These are phyloP conservation scores for Cecidostiba fungosa DNA, from an alignment of 2,888 invertebrate genomes.

Conservation along the genomic window DNA sequence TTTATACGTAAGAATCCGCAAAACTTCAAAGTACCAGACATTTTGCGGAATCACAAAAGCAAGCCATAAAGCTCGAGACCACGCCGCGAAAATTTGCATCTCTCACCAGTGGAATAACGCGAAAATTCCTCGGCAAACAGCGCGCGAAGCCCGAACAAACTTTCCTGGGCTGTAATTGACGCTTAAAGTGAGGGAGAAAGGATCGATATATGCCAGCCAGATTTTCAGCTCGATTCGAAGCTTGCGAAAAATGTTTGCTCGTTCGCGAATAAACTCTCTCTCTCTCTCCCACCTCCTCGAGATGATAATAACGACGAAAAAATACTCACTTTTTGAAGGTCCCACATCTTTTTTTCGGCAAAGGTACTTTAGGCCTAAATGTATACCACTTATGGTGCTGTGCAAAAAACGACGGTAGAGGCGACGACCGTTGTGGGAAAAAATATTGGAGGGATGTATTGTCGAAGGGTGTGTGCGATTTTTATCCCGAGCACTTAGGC, in stretches of 20 bases:
- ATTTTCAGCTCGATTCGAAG: background rate
- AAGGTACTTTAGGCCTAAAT: background rate
- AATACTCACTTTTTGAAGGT: background rate
- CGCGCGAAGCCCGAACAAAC: background rate
- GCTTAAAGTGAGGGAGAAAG: background rate
- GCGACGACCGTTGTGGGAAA: background rate
- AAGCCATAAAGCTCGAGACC: background rate
- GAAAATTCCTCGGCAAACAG: background rate
- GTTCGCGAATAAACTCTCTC: background rate
- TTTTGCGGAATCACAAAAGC: background rate
- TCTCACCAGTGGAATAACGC: background rate
- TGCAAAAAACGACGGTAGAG: background rate
- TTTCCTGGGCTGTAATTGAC: constrained; percentile 4
- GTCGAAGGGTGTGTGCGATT: background rate
- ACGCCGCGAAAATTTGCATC: background rate
- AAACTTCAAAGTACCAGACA: background rate
- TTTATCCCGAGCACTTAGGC: background rate
- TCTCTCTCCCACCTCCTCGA: background rate
- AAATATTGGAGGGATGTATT: background rate
- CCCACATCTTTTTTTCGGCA: background rate
- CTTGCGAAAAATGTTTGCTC: constrained; percentile 8
- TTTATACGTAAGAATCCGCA: background rate
- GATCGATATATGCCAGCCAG: background rate
- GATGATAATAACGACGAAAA: background rate
- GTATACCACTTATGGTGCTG: background rate